Conservation (phyloP, 2,113 vertebrate species). For the Psittacus erithacus region DNA sequence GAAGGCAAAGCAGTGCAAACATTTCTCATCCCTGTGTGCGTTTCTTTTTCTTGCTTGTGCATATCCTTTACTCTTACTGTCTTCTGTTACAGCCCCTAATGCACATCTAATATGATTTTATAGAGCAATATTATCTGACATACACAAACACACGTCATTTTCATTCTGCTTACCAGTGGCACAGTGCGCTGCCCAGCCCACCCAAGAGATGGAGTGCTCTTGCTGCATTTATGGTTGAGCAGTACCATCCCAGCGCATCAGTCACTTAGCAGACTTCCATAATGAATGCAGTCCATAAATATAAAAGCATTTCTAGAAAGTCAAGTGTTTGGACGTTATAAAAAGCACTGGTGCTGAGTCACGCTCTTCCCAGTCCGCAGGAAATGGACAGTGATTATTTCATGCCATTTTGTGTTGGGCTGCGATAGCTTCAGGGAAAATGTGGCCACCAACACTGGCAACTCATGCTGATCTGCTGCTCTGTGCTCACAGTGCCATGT, state of each 20-base stretch:
- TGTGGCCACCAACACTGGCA: constrained; percentile 41
- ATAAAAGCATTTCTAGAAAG: constrained; percentile 51
- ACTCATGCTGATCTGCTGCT: constrained; percentile 49
- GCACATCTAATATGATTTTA: constrained; percentile 38
- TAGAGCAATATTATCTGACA: neutral
- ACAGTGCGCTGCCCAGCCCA: neutral
- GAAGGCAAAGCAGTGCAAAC: accelerated
- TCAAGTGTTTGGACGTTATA: constrained; percentile 11
- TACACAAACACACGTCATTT: neutral
- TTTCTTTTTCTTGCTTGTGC: neutral
- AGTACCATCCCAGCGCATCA: neutral
- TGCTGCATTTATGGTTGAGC: neutral
- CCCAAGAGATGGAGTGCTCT: neutral
- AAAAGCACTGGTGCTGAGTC: constrained; percentile 16
- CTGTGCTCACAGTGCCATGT: constrained; percentile 23
- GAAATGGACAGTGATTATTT: constrained; percentile 30
- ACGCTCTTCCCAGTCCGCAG: neutral
- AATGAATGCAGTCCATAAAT: neutral
- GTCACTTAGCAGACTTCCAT: constrained; percentile 21
- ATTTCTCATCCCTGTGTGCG: accelerated
- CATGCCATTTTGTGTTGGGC: neutral
- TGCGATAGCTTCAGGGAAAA: constrained; percentile 52
- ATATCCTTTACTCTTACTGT: neutral
- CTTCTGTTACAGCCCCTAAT: constrained; percentile 49
- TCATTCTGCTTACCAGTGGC: neutral